phyloP scores from a whole-genome alignment of 2,113 vertebrate genomes.

The Cariama cristata region DNA sequence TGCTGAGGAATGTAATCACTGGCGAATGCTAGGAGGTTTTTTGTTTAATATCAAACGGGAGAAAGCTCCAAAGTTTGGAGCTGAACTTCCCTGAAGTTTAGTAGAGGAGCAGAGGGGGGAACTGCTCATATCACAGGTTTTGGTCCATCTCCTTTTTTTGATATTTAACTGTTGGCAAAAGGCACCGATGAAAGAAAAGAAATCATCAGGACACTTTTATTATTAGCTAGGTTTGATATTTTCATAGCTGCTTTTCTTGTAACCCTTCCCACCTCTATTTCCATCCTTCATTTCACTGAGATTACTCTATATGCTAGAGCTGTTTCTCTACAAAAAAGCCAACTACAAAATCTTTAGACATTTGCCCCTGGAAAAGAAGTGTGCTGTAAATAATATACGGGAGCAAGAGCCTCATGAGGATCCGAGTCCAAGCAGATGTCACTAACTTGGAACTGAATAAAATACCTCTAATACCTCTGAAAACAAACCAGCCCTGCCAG shows the following conservation, averaged over 20 bases:
- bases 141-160: neutral
- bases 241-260: conserved; percentile 1
- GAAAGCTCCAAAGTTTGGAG: neutral
- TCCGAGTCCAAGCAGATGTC: conserved; percentile 16
- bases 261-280: neutral
- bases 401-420: neutral
- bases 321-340: neutral
- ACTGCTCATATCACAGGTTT: neutral
- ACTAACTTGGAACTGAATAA: neutral
- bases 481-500: neutral
- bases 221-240: conserved; percentile 29
- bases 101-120: neutral
- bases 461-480: neutral
- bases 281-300: conserved; percentile 19
- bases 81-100: neutral
- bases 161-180: conserved; percentile 17
- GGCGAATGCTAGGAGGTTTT: neutral
- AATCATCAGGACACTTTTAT: neutral
- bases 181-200: neutral
- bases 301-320: conserved; percentile 6
- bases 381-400: neutral
- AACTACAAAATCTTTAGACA: conserved; percentile 19
- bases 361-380: conserved; percentile 28
- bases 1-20: neutral
- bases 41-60: neutral